Percentiles rank a stretch among this genome's conserved stretches.
Evolutionary conservation across 2,113 vertebrate genomes (phyloP).

Genomic region (Camelus bactrianus): DNA sequence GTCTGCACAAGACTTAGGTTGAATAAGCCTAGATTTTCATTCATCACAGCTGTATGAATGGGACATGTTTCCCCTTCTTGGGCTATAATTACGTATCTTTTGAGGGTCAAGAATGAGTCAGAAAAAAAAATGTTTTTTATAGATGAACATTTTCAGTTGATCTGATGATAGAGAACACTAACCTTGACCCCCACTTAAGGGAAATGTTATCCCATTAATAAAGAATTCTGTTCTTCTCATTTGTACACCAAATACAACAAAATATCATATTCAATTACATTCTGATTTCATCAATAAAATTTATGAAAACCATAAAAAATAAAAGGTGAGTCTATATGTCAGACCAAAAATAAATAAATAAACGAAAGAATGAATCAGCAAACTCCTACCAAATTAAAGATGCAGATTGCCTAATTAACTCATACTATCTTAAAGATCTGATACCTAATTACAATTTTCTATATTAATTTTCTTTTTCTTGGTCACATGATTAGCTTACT

Average conservation of each 20-base stretch:
- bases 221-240: too few species aligned
- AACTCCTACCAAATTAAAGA: background rate
- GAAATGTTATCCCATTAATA: too few species aligned
- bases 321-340: too few species aligned
- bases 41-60: background rate
- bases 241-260: too few species aligned
- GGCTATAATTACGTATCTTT: background rate
- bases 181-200: too few species aligned
- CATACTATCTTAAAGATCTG: background rate
- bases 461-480: background rate
- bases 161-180: too few species aligned
- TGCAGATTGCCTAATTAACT: background rate
- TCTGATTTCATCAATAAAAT: too few species aligned
- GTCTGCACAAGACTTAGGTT: background rate
- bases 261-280: too few species aligned
- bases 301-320: too few species aligned
- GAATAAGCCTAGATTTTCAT: background rate
- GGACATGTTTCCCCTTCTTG: background rate
- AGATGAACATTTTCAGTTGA: too few species aligned
- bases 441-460: background rate
- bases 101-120: background rate
- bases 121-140: background rate
- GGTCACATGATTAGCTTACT: background rate
- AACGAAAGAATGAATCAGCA: background rate
- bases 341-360: too few species aligned